Evolutionary conservation across 2,113 vertebrate genomes (phyloP).

Genomic region (Climacteris rufus): DNA sequence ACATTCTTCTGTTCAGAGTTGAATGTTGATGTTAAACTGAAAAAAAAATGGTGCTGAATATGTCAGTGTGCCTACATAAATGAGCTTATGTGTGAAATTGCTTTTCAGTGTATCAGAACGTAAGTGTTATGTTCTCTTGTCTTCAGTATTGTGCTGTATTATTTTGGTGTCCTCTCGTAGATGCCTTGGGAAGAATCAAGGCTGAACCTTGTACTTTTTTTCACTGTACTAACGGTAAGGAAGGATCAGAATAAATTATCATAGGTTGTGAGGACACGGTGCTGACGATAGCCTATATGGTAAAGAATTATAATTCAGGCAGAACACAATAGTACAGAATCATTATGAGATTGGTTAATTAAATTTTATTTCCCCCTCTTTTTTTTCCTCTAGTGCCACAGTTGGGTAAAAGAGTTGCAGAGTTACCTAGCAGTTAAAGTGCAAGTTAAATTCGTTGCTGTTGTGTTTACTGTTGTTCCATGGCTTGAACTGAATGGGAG

Average conservation of each 20-base stretch:
- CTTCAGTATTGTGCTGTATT: constrained; percentile 52
- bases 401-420: not conserved
- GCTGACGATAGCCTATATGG: not conserved
- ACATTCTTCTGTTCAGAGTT: constrained; percentile 8
- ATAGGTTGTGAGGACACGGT: constrained; percentile 29
- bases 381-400: not conserved
- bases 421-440: not conserved
- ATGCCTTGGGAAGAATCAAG: not conserved
- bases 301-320: not conserved
- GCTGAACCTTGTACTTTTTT: constrained; percentile 14
- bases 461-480: not conserved
- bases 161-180: constrained; percentile 10
- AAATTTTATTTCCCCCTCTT: not conserved
- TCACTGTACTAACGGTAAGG: constrained; percentile 2
- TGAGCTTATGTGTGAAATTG: constrained; percentile 30
- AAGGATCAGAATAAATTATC: constrained; percentile 23
- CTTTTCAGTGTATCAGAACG: constrained; percentile 34
- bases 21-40: constrained; percentile 42
- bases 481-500: not conserved
- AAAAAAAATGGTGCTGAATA: constrained; percentile 30
- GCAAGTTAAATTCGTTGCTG: not conserved
- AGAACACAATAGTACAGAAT: not conserved
- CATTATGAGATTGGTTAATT: not conserved
- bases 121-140: constrained; percentile 45
- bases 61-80: constrained; percentile 57